Evolutionary conservation across 1,140 invertebrate species (phyloP).

Genomic region (Armadillidium nasatum): DNA sequence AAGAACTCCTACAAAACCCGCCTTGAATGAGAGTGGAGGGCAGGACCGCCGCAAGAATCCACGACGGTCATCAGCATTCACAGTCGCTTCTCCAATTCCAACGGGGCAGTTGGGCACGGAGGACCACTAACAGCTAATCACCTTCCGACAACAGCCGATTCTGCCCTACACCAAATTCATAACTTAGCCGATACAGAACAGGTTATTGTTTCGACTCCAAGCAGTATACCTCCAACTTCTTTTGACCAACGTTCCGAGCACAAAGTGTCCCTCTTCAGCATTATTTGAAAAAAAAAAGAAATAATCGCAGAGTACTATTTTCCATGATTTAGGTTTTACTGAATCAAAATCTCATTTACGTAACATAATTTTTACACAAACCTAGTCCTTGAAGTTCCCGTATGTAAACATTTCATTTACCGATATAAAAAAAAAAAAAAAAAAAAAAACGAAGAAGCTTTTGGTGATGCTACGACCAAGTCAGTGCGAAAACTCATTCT

Average conservation of each 20-base stretch:
- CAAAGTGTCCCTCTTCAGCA: slow-evolving; percentile 45
- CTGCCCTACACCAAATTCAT: background rate
- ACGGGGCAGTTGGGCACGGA: slow-evolving; percentile 24
- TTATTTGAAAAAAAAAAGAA: slow-evolving; percentile 28
- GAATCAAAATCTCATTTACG: background rate
- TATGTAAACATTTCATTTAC: background rate
- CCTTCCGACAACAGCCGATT: slow-evolving; percentile 6
- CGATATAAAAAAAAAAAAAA: background rate
- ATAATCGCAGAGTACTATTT: background rate
- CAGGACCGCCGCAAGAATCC: slow-evolving; percentile 24
- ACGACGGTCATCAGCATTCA: slow-evolving; percentile 38
- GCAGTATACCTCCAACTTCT: slow-evolving; percentile 33
- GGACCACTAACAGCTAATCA: slow-evolving; percentile 8
- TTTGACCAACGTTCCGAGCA: slow-evolving; percentile 44
- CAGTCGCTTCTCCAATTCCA: slow-evolving; percentile 32
- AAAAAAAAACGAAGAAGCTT: background rate
- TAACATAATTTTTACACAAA: background rate
- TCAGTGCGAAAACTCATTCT: background rate
- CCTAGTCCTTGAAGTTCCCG: background rate
- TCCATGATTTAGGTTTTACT: slow-evolving; percentile 5
- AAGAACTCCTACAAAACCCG: slow-evolving; percentile 90
- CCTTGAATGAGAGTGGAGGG: slow-evolving; percentile 43
- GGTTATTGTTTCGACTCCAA: background rate
- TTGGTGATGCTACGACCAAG: background rate
- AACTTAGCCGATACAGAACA: background rate